Conservation (phyloP, 2,797 vertebrate genomes). For the Malacoraja senta region DNA sequence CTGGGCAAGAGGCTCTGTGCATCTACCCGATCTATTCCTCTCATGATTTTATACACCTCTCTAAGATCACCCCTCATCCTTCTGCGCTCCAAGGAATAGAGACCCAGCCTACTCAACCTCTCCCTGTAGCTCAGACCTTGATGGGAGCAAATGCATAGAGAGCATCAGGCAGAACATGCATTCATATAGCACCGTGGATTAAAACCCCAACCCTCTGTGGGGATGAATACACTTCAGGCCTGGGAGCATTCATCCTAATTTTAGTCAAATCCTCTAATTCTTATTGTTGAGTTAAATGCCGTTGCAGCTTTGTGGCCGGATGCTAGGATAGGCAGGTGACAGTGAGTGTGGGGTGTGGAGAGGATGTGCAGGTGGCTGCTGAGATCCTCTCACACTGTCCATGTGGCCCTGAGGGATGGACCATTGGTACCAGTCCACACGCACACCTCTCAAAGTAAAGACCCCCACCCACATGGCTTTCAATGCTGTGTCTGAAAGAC, state of each 20-base stretch:
- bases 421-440: no score
- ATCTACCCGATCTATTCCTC: no score
- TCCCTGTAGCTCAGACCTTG: no score
- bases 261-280: neutral
- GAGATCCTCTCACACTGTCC: neutral
- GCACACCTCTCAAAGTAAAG: neutral
- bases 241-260: no score
- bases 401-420: neutral
- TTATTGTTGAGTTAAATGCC: neutral
- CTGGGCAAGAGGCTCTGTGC: no score
- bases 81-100: no score
- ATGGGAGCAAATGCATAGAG: neutral
- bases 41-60: no score
- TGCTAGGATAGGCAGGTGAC: neutral
- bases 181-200: neutral
- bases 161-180: neutral
- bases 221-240: neutral
- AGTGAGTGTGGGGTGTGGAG: neutral
- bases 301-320: no score
- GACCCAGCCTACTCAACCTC: no score
- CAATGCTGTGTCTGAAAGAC: neutral
- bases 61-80: no score
- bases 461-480: neutral
- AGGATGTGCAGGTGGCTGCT: neutral
- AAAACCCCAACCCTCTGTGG: neutral